Conservation (phyloP, 2,113 vertebrate genomes). For the Cairina moschata region DNA sequence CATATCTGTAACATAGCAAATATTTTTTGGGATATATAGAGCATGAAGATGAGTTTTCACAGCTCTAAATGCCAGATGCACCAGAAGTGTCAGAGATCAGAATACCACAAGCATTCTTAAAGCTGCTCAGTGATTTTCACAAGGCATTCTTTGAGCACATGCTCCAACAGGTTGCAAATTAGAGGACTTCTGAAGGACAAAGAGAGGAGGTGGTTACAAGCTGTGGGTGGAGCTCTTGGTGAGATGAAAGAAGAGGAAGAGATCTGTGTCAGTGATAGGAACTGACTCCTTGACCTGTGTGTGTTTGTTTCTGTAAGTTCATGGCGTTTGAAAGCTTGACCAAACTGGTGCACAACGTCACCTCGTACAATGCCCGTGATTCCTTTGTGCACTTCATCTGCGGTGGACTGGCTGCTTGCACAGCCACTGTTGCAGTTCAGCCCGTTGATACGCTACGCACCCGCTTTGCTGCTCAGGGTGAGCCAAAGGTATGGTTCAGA, state of each 20-base stretch:
- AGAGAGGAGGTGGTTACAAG: neutral
- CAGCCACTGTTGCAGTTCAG: slow-evolving; percentile 86
- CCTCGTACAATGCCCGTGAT: slow-evolving; percentile 69
- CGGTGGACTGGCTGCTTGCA: slow-evolving; percentile 88
- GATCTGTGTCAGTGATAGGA: neutral
- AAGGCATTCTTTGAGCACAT: neutral
- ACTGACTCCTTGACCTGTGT: neutral
- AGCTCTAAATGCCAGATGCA: neutral
- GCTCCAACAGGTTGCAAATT: neutral
- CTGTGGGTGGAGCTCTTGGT: neutral
- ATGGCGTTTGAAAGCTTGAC: slow-evolving; percentile 89
- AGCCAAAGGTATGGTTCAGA: slow-evolving; percentile 86
- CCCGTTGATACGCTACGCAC: slow-evolving; percentile 94
- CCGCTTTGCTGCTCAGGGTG: slow-evolving; percentile 95
- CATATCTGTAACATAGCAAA: neutral
- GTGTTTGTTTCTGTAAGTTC: slow-evolving; percentile 79
- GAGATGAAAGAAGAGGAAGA: neutral
- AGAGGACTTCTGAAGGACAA: neutral
- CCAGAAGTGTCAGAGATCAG: neutral
- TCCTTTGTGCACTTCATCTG: slow-evolving; percentile 88
- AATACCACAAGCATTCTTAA: neutral
- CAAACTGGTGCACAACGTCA: slow-evolving; percentile 78
- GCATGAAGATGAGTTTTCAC: neutral
- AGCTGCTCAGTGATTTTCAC: neutral
- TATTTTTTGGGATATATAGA: neutral